These are phyloP conservation scores for Halyomorpha halys DNA, from an alignment of 1,140 invertebrate species.

Conservation along the genomic window DNA sequence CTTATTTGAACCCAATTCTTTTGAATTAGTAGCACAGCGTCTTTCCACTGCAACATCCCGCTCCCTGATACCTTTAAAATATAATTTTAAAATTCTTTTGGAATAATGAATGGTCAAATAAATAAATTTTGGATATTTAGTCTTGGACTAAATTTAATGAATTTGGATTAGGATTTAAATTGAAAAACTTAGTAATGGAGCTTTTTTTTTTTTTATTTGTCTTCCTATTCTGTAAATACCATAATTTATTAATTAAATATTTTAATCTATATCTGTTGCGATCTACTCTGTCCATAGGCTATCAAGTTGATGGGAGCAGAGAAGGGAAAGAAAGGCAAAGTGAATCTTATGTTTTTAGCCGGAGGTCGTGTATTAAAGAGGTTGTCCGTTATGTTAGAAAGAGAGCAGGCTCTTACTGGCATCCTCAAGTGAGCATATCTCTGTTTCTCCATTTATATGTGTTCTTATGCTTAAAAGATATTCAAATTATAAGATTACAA, in stretches of 20 bases:
- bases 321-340: slow-evolving; percentile 62
- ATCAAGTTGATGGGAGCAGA: slow-evolving; percentile 61
- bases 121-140: no score
- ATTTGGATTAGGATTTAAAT: no score
- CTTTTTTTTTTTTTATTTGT: neutral
- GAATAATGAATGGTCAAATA: no score
- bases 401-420: slow-evolving; percentile 53
- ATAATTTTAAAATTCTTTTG: no score
- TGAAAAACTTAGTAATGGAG: neutral
- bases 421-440: slow-evolving; percentile 50
- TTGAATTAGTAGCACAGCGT: no score
- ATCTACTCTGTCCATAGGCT: slow-evolving; percentile 33
- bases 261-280: neutral
- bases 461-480: neutral
- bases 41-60: no score
- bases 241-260: neutral
- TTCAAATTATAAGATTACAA: no score
- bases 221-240: neutral
- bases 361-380: slow-evolving; percentile 53
- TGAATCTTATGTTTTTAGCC: slow-evolving; percentile 57
- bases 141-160: no score
- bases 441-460: neutral
- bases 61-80: no score
- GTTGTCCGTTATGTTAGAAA: slow-evolving; percentile 46
- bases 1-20: no score